phyloP scores from a whole-genome alignment of 1,140 invertebrate genomes.

The Drosophila sp. region DNA sequence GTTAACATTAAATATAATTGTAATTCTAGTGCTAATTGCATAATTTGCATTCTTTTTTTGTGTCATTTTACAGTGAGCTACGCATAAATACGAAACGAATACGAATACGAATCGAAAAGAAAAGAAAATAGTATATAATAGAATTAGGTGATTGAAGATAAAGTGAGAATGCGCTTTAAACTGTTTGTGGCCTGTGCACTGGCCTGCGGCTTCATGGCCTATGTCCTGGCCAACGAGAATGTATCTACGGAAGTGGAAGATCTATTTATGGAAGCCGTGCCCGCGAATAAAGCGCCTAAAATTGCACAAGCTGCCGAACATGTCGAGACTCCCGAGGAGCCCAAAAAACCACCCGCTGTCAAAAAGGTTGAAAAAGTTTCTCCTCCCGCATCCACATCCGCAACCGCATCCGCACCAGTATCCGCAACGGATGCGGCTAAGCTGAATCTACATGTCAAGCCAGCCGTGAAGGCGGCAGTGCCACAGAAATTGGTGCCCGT shows the following conservation, averaged over 20 bases:
- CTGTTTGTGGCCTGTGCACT: constrained; percentile 76
- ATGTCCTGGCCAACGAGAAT: constrained; percentile 79
- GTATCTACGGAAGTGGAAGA: constrained; percentile 74
- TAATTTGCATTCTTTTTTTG: constrained; percentile 39
- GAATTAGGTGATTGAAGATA: constrained; percentile 34
- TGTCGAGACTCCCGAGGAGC: constrained; percentile 44
- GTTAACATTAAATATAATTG: too few relatives aligned
- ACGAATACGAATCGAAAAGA: constrained; percentile 49
- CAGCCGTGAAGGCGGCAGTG: constrained; percentile 3
- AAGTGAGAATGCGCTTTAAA: constrained; percentile 81
- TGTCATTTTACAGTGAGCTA: constrained; percentile 55
- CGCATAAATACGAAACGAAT: constrained; percentile 33
- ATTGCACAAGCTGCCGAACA: constrained; percentile 44
- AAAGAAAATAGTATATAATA: constrained; percentile 39
- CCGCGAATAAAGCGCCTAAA: constrained; percentile 47
- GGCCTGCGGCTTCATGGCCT: constrained; percentile 77
- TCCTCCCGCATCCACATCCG: constrained; percentile 5
- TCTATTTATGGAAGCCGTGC: constrained; percentile 44
- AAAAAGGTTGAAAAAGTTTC: constrained; percentile 43
- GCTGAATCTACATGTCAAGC: background rate
- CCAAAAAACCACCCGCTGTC: constrained; percentile 25
- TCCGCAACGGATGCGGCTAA: constrained; percentile 10
- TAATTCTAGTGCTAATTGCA: constrained; percentile 48
- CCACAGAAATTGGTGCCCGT: constrained; percentile 40
- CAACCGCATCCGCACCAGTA: background rate